Percentiles rank a stretch among this genome's conserved stretches.
Evolutionary conservation across 2,113 vertebrate species (phyloP).

Genomic region (Gnathonemus echidnorhynchus): DNA sequence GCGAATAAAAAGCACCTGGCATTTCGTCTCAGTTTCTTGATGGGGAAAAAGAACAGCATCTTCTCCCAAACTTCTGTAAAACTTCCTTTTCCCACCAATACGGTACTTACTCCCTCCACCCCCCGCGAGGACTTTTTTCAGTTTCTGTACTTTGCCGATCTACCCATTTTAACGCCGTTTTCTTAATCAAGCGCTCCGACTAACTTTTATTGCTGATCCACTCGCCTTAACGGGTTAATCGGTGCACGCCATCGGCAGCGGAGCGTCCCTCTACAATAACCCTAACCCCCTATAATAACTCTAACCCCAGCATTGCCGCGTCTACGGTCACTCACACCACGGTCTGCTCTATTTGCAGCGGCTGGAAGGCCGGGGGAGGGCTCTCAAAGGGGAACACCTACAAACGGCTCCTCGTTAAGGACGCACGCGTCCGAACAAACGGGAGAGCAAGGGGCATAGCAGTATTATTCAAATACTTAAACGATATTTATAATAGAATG

Average conservation of each 20-base stretch:
- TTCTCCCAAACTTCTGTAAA: neutral
- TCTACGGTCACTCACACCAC: neutral
- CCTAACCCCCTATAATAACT: neutral
- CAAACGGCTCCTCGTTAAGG: neutral
- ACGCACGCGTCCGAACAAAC: neutral
- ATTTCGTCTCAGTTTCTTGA: slow-evolving; percentile 53
- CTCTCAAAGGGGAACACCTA: neutral
- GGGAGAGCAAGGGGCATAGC: no score
- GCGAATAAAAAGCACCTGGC: slow-evolving; percentile 40
- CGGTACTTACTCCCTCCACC: slow-evolving; percentile 2
- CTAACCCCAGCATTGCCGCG: neutral
- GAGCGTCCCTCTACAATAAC: neutral
- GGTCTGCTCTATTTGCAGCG: neutral
- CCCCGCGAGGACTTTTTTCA: slow-evolving; percentile 31
- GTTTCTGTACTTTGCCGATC: no score
- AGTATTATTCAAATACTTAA: no score
- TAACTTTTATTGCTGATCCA: neutral
- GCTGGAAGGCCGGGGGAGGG: neutral
- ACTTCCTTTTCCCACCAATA: slow-evolving; percentile 27
- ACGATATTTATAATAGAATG: neutral
- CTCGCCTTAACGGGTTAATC: neutral
- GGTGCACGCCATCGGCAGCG: neutral
- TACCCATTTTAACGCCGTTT: neutral
- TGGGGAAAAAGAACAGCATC: slow-evolving; percentile 21
- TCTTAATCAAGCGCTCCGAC: neutral